Evolutionary conservation across 2,888 invertebrate species (phyloP).

Genomic region (Argyresthia albistria): DNA sequence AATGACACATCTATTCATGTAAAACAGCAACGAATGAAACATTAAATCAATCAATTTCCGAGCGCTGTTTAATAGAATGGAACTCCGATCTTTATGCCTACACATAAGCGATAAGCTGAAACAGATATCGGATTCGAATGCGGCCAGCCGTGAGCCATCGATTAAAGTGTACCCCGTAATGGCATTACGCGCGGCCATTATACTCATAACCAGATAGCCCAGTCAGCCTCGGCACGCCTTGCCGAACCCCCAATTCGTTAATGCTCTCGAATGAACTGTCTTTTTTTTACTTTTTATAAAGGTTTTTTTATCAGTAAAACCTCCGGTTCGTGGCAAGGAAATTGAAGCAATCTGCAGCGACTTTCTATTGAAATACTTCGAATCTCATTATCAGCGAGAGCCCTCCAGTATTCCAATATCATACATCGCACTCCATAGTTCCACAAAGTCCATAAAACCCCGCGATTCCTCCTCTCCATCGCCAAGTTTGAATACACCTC

Average conservation of each 20-base stretch:
- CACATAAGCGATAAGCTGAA: constrained; percentile 4
- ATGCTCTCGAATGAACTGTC: constrained; percentile 17
- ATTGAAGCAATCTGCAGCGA: background rate
- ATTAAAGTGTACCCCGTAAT: constrained; percentile 53
- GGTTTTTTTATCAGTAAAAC: background rate
- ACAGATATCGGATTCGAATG: constrained; percentile 27
- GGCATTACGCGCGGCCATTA: constrained; percentile 37
- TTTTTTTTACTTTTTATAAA: background rate
- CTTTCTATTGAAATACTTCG: constrained; percentile 5
- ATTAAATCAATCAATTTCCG: constrained; percentile 2
- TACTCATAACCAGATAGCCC: constrained; percentile 34
- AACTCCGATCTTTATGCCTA: background rate
- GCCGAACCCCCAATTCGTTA: constrained; percentile 30
- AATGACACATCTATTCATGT: background rate
- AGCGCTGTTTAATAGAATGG: constrained; percentile 3
- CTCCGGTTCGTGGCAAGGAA: background rate
- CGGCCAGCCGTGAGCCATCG: constrained; percentile 44
- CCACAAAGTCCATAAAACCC: constrained; percentile 9
- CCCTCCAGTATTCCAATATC: constrained; percentile 1
- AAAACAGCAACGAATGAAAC: background rate
- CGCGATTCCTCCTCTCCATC: constrained; percentile 33
- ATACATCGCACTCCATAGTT: constrained; percentile 5
- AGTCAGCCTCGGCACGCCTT: constrained; percentile 17
- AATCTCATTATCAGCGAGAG: constrained; percentile 4
- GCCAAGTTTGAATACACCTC: constrained; percentile 64